phyloP scores from a whole-genome alignment of 2,888 invertebrate genomes.

The Bellardia bayeri region DNA sequence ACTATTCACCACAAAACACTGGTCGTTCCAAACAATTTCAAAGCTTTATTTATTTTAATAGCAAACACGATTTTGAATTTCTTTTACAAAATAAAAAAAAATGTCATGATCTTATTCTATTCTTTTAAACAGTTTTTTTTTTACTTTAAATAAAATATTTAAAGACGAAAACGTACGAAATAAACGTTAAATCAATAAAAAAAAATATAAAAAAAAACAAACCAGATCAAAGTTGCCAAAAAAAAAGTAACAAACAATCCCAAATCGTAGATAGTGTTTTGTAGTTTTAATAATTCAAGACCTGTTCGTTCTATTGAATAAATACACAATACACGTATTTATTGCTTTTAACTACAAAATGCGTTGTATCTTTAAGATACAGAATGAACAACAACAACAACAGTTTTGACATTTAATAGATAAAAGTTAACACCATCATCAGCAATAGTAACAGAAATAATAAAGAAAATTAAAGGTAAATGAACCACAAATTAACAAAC shows the following conservation, averaged over 20 bases:
- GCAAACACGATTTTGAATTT: constrained; percentile 10
- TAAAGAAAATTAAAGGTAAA: constrained; percentile 37
- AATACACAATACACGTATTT: constrained; percentile 40
- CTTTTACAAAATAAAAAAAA: neutral
- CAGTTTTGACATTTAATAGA: constrained; percentile 1
- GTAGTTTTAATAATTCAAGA: constrained; percentile 24
- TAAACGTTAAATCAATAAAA: constrained; percentile 6
- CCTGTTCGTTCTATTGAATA: constrained; percentile 31
- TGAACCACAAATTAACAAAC: constrained; percentile 29
- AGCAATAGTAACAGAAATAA: neutral
- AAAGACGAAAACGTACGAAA: neutral
- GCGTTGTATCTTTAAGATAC: constrained; percentile 20
- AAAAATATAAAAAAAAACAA: neutral
- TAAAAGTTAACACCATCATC: constrained; percentile 16
- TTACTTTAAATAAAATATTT: constrained; percentile 7
- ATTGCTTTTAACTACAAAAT: constrained; percentile 32
- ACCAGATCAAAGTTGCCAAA: neutral
- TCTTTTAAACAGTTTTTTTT: constrained; percentile 1
- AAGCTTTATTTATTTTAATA: neutral
- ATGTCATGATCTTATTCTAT: neutral
- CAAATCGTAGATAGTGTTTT: neutral
- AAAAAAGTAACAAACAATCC: neutral
- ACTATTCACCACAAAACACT: neutral
- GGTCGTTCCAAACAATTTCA: neutral
- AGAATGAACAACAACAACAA: neutral